phyloP scores from a whole-genome alignment of 2,113 vertebrate species.

The Phrynosoma blainvillii region DNA sequence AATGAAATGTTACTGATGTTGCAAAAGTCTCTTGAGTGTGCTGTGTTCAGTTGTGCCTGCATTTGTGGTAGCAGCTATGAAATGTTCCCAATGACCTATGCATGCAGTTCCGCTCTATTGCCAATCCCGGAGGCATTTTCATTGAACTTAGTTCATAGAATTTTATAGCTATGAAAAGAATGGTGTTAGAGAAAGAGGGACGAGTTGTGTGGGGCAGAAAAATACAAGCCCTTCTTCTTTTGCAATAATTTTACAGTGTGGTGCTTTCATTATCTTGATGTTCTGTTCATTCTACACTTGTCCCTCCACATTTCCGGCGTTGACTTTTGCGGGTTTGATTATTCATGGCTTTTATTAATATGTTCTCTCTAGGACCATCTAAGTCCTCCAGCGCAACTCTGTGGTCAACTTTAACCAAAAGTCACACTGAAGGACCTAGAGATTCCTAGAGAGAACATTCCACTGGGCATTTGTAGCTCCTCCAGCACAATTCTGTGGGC shows the following conservation, averaged over 20 bases:
- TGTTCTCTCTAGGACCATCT: no score
- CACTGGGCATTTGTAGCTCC: no score
- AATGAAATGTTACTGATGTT: background rate
- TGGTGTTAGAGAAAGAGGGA: background rate
- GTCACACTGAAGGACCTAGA: no score
- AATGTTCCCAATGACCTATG: conserved; percentile 13
- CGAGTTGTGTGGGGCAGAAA: background rate
- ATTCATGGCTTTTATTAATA: no score
- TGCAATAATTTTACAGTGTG: background rate
- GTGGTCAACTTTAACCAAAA: no score
- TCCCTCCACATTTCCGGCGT: no score
- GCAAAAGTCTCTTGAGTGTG: fast-evolving
- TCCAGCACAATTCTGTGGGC: no score
- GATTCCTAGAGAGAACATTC: no score
- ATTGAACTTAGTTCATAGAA: background rate
- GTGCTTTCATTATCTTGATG: background rate
- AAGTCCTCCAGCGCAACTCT: no score
- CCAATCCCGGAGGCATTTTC: background rate
- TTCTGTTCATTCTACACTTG: background rate
- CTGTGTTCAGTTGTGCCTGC: conserved; percentile 6
- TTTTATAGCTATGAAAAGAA: background rate
- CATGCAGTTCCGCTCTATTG: background rate
- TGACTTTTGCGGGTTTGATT: no score
- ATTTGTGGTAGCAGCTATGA: background rate
- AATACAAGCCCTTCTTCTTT: background rate